Conservation (phyloP, 2,888 invertebrate genomes). For the Stomorhina lunata region DNA sequence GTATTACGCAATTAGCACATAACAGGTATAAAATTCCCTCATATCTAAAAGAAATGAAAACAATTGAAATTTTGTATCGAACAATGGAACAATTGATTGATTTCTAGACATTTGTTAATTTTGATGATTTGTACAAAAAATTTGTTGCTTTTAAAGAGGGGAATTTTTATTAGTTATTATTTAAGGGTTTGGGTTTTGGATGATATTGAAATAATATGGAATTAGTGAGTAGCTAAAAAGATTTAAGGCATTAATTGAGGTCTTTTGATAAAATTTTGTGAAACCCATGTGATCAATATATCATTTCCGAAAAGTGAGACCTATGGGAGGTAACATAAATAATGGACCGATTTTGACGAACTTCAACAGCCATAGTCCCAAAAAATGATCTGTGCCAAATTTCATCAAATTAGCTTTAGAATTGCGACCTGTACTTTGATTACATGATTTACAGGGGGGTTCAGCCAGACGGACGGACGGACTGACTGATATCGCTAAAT, state of each 20-base stretch:
- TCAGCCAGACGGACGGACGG: no score
- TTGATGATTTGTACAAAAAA: conserved; percentile 48
- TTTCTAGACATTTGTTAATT: conserved; percentile 50
- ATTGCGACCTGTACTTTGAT: no score
- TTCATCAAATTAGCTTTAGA: no score
- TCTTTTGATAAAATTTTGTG: no score
- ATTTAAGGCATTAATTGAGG: conserved; percentile 17
- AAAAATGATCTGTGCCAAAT: no score
- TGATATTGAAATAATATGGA: neutral
- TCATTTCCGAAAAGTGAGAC: no score
- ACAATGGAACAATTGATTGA: conserved; percentile 44
- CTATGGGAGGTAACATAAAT: no score
- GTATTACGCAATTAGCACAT: conserved; percentile 2
- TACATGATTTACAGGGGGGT: no score
- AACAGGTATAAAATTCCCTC: neutral
- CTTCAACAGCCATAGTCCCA: no score
- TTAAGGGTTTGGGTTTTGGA: neutral
- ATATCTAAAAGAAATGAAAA: neutral
- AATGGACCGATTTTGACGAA: no score
- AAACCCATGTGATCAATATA: no score
- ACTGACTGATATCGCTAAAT: no score
- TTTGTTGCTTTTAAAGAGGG: neutral
- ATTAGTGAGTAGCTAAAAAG: neutral
- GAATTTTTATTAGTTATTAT: neutral
- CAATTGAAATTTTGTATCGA: neutral